These are phyloP conservation scores for Sceliomorpha sp. DNA, from an alignment of 2,888 invertebrate species.

Conservation along the genomic window DNA sequence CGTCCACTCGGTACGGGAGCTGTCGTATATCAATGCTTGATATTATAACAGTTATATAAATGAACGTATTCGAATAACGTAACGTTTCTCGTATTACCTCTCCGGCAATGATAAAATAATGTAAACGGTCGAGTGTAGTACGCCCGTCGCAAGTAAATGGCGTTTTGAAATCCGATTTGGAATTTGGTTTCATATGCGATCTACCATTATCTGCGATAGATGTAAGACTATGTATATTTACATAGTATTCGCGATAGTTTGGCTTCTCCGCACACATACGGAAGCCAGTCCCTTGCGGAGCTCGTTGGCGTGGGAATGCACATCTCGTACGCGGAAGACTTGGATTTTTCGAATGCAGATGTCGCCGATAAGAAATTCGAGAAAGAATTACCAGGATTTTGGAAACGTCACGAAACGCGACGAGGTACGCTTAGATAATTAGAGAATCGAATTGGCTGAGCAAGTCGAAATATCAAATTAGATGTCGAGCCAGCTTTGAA, in stretches of 20 bases:
- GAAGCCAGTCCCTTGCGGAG: slow-evolving; percentile 1
- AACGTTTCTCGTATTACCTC: too few relatives aligned
- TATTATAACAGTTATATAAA: too few relatives aligned
- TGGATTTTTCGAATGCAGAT: too few relatives aligned
- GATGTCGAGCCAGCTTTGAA: slow-evolving; percentile 21
- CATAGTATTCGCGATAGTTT: slow-evolving; percentile 10
- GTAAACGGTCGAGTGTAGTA: too few relatives aligned
- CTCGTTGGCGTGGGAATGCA: slow-evolving; percentile 4
- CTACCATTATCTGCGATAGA: background rate
- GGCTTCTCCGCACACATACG: slow-evolving; percentile 9
- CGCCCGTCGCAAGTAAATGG: slow-evolving; percentile 8
- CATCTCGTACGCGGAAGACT: too few relatives aligned
- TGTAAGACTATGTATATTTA: slow-evolving; percentile 4
- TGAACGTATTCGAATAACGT: too few relatives aligned
- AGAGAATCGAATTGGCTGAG: slow-evolving; percentile 17
- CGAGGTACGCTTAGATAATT: slow-evolving; percentile 10
- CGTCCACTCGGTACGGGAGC: too few relatives aligned
- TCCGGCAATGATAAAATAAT: too few relatives aligned
- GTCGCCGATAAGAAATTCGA: background rate
- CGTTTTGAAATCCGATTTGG: background rate
- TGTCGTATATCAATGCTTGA: too few relatives aligned
- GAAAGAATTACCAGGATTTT: background rate
- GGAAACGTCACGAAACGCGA: background rate
- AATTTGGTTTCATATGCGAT: background rate
- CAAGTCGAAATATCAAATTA: slow-evolving; percentile 28